Conservation (phyloP, 2,797 vertebrate genomes). For the Leuciscus waleckii region DNA sequence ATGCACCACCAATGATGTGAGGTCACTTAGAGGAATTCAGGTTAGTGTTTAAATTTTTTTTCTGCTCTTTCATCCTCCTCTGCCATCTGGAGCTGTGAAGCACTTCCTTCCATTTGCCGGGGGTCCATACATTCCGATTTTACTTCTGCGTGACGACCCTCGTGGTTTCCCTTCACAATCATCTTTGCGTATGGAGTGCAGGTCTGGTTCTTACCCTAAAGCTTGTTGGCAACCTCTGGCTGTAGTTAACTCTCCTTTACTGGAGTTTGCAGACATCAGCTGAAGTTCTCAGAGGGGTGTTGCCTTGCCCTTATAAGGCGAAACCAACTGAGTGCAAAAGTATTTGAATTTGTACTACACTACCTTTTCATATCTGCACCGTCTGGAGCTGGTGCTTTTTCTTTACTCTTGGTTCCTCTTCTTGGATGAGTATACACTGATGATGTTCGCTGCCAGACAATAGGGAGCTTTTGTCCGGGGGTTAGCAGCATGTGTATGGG, state of each 20-base stretch:
- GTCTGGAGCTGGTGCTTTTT: conserved; percentile 43
- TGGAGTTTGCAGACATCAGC: conserved; percentile 75
- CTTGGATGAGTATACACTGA: conserved; percentile 22
- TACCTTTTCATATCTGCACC: conserved; percentile 54
- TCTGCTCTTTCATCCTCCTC: conserved; percentile 39
- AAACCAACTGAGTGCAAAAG: conserved; percentile 74
- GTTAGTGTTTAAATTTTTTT: conserved; percentile 51
- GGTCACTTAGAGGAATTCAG: conserved; percentile 77
- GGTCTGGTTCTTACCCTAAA: not conserved
- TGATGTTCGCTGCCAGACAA: conserved; percentile 60
- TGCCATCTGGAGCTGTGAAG: conserved; percentile 77
- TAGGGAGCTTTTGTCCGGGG: conserved; percentile 40
- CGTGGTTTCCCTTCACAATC: conserved; percentile 12
- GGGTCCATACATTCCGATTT: not conserved
- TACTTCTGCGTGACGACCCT: conserved; percentile 65
- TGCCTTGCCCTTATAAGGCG: conserved; percentile 80
- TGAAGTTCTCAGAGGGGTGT: conserved; percentile 73
- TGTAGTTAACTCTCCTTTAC: conserved; percentile 18
- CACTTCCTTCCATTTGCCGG: conserved; percentile 68
- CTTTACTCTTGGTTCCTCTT: conserved; percentile 68
- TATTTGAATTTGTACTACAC: conserved; percentile 80
- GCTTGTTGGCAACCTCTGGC: conserved; percentile 18
- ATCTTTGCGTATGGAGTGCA: not conserved
- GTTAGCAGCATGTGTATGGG: conserved; percentile 9
- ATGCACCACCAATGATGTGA: conserved; percentile 73